These are phyloP conservation scores for Diogma glabrata DNA, from an alignment of 2,888 invertebrate genomes.

Conservation along the genomic window DNA sequence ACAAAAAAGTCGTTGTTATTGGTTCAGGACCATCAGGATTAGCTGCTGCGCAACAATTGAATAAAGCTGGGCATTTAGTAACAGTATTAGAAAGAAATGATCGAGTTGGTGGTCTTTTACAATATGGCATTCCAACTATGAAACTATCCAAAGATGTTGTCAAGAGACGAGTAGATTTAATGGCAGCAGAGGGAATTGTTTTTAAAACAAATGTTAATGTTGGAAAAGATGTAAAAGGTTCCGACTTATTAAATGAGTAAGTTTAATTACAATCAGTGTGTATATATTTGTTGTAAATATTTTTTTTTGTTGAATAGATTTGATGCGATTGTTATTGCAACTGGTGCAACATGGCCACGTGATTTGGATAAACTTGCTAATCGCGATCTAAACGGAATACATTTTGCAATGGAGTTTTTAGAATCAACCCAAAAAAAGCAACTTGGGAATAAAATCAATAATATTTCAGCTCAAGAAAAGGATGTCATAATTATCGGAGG, in stretches of 20 bases:
- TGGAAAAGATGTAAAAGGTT: conserved; percentile 79
- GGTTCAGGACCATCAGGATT: conserved; percentile 92
- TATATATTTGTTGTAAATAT: conserved; percentile 17
- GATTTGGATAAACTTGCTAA: conserved; percentile 80
- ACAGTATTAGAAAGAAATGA: conserved; percentile 97
- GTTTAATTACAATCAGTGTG: too few species aligned
- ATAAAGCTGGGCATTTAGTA: conserved; percentile 87
- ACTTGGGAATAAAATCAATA: conserved; percentile 49
- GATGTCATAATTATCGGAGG: conserved; percentile 86
- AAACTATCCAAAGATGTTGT: conserved; percentile 92
- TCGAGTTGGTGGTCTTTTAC: conserved; percentile 83
- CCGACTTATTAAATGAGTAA: conserved; percentile 50
- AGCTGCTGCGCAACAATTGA: conserved; percentile 93
- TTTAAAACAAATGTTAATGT: conserved; percentile 87
- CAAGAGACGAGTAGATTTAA: conserved; percentile 71
- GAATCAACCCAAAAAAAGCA: conserved; percentile 96
- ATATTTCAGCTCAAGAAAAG: conserved; percentile 80
- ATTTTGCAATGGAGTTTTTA: conserved; percentile 96
- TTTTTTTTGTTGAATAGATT: conserved; percentile 45
- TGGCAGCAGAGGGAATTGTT: conserved; percentile 77
- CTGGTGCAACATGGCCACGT: conserved; percentile 94
- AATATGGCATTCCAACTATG: conserved; percentile 99
- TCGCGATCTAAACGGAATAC: conserved; percentile 80
- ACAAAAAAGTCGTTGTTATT: conserved; percentile 75
- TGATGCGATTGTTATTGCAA: conserved; percentile 81